Conservation (phyloP, 2,888 invertebrate species). For the Pristionchus fissidentatus region DNA sequence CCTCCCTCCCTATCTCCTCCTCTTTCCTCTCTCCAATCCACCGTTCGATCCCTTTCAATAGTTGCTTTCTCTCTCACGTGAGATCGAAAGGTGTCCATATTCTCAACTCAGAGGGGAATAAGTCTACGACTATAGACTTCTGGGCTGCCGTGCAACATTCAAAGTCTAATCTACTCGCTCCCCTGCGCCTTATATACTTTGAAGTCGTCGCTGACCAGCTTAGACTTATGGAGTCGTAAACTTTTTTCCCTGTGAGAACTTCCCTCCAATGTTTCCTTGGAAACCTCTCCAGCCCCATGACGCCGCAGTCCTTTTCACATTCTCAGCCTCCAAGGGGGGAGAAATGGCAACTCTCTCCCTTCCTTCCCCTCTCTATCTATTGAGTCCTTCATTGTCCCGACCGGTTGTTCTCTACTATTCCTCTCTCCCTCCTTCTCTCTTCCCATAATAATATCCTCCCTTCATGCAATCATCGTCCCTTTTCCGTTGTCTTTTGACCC, state of each 20-base stretch:
- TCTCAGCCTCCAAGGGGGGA: neutral
- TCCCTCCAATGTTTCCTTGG: neutral
- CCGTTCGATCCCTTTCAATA: constrained; percentile 33
- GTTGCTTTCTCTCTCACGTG: constrained; percentile 22
- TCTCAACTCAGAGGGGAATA: neutral
- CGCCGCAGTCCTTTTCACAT: too few species aligned
- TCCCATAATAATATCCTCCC: constrained; percentile 23
- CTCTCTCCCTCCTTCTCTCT: constrained; percentile 11
- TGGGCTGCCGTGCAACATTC: too few species aligned
- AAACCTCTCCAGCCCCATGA: constrained; percentile 20
- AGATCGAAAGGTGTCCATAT: neutral
- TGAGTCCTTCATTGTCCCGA: neutral
- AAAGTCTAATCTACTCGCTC: too few species aligned
- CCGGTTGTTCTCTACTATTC: constrained; percentile 23
- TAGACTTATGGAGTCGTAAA: neutral
- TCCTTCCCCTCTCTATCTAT: neutral
- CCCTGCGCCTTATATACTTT: too few species aligned
- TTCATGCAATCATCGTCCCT: constrained; percentile 28
- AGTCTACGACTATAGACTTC: too few species aligned
- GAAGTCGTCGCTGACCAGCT: too few species aligned
- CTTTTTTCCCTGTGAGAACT: neutral
- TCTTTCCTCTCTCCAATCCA: constrained; percentile 16
- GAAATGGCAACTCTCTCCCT: neutral
- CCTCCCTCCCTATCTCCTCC: constrained; percentile 3
- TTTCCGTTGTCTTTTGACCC: constrained; percentile 1